phyloP scores from a whole-genome alignment of 2,113 vertebrate species.

The Phyllostomus hastatus region DNA sequence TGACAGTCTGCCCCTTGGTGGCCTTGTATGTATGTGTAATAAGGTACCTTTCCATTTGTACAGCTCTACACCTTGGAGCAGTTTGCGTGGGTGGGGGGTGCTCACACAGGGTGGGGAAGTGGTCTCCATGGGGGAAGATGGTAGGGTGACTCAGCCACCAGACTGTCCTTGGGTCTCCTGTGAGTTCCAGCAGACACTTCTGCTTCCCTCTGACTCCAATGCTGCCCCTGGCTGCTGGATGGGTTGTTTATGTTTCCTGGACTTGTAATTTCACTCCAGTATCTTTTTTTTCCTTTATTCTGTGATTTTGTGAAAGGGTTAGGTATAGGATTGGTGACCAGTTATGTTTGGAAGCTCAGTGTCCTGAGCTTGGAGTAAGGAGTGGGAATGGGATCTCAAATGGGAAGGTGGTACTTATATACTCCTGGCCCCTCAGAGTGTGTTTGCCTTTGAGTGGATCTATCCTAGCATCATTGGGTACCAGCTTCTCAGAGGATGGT shows the following conservation, averaged over 20 bases:
- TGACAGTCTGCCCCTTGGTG: neutral
- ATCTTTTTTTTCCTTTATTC: neutral
- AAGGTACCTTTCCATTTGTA: neutral
- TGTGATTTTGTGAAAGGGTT: neutral
- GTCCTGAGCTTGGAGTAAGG: neutral
- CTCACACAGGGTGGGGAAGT: neutral
- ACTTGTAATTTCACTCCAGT: neutral
- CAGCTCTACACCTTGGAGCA: neutral
- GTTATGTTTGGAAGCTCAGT: neutral
- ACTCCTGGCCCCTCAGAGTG: neutral
- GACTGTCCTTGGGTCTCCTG: neutral
- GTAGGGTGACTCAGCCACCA: neutral
- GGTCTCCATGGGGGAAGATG: neutral
- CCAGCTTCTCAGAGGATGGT: neutral
- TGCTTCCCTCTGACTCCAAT: neutral
- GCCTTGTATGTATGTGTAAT: rapidly evolving
- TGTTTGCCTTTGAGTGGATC: neutral
- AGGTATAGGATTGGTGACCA: neutral
- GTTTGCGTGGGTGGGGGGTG: neutral
- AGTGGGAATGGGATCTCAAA: neutral
- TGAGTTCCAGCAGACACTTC: neutral
- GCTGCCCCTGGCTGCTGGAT: neutral
- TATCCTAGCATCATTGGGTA: neutral
- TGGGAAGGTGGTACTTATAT: neutral
- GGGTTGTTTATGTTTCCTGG: neutral